Evolutionary conservation across 2,797 vertebrate species (phyloP).

Genomic region (Lacerta agilis): DNA sequence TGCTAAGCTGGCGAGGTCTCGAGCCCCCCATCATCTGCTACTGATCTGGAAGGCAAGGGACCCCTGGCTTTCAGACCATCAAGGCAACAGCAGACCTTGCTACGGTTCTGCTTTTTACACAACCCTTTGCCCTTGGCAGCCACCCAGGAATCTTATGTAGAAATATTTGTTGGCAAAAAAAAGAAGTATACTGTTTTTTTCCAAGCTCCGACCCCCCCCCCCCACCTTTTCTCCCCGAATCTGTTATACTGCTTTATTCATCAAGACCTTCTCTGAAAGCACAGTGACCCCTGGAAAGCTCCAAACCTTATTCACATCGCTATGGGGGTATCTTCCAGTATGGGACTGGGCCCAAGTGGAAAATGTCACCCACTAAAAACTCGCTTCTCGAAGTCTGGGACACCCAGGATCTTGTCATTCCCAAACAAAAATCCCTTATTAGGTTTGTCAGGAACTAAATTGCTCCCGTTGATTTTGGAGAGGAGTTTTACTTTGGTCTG

Average conservation of each 20-base stretch:
- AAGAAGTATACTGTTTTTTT: background rate
- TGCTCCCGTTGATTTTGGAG: too few species aligned
- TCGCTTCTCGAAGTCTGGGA: background rate
- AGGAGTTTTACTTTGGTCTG: background rate
- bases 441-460: too few species aligned
- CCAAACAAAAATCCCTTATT: too few species aligned
- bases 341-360: background rate
- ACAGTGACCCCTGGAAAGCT: background rate
- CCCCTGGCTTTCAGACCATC: background rate
- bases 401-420: background rate
- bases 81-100: background rate
- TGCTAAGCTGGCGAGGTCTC: background rate
- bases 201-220: background rate
- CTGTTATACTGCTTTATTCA: slow-evolving; percentile 18
- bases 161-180: background rate
- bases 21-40: background rate
- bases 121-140: background rate
- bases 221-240: background rate
- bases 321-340: background rate
- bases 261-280: background rate
- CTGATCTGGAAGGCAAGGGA: background rate
- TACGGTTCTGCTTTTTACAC: background rate
- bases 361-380: background rate
- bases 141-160: background rate
- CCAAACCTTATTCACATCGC: background rate